These are phyloP conservation scores for Centropus unirufus DNA, from an alignment of 2,113 vertebrate genomes.

Conservation along the genomic window DNA sequence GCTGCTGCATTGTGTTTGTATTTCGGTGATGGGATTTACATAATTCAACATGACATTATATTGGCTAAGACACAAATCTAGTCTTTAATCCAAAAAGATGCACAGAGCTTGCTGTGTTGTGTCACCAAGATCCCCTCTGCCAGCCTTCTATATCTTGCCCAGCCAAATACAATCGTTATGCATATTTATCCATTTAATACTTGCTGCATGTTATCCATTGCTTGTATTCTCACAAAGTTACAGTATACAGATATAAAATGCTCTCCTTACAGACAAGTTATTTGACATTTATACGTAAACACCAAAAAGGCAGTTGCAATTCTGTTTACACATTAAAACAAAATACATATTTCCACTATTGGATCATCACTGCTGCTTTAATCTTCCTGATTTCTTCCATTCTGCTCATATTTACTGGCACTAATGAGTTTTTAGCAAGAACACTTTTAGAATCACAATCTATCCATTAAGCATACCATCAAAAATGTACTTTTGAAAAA, in stretches of 20 bases:
- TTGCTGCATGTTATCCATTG: conserved; percentile 21
- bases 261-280: background rate
- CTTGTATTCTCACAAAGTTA: background rate
- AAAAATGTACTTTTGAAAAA: background rate
- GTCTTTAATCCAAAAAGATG: conserved; percentile 77
- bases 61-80: conserved; percentile 77
- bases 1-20: conserved; percentile 76
- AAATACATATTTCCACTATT: background rate
- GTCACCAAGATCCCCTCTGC: conserved; percentile 70
- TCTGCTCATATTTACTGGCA: background rate
- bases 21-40: conserved; percentile 80
- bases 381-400: conserved; percentile 3
- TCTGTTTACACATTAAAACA: background rate
- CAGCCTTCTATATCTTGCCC: conserved; percentile 39
- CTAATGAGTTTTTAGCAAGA: conserved; percentile 44
- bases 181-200: conserved; percentile 60
- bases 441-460: background rate
- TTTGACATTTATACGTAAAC: background rate
- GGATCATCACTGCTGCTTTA: background rate
- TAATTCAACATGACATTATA: conserved; percentile 82
- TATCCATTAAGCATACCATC: background rate
- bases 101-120: conserved; percentile 62
- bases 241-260: background rate
- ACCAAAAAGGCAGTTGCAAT: background rate
- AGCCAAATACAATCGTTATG: conserved; percentile 33